Conservation (phyloP, 2,113 vertebrate species). For the Tympanuchus pallidicinctus region DNA sequence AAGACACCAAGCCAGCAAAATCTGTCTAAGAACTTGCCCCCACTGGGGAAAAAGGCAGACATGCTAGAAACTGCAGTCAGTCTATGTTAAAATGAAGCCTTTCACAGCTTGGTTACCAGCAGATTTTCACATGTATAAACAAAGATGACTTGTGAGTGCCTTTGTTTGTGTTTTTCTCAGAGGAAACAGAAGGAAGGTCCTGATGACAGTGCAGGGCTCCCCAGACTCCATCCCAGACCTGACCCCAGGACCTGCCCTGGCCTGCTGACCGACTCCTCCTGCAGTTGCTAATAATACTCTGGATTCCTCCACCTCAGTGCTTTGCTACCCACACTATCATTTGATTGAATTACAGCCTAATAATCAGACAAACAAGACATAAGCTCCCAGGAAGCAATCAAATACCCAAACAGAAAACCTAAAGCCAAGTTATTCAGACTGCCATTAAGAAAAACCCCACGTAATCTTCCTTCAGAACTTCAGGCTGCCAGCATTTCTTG, state of each 20-base stretch:
- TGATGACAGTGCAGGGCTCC: not conserved
- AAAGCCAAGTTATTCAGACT: not conserved
- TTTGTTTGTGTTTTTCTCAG: not conserved
- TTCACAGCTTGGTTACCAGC: not conserved
- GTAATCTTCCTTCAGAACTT: not conserved
- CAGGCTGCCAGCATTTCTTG: not conserved
- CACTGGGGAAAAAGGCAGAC: too few species aligned
- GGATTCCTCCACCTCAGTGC: not conserved
- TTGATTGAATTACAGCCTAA: not conserved
- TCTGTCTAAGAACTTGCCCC: not conserved
- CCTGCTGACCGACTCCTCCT: not conserved
- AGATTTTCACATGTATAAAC: rapidly evolving
- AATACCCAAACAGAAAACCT: not conserved
- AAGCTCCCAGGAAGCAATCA: not conserved
- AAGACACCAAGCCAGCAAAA: not conserved
- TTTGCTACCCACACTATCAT: not conserved
- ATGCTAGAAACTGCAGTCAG: rapidly evolving
- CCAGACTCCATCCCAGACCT: not conserved
- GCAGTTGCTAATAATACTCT: not conserved
- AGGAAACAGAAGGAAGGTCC: not conserved
- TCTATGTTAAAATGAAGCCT: not conserved
- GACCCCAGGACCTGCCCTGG: not conserved
- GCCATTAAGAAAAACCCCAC: not conserved
- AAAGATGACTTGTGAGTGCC: not conserved
- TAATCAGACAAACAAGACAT: not conserved